Conservation (phyloP, 2,797 vertebrate genomes). For the Lithobates pipiens region DNA sequence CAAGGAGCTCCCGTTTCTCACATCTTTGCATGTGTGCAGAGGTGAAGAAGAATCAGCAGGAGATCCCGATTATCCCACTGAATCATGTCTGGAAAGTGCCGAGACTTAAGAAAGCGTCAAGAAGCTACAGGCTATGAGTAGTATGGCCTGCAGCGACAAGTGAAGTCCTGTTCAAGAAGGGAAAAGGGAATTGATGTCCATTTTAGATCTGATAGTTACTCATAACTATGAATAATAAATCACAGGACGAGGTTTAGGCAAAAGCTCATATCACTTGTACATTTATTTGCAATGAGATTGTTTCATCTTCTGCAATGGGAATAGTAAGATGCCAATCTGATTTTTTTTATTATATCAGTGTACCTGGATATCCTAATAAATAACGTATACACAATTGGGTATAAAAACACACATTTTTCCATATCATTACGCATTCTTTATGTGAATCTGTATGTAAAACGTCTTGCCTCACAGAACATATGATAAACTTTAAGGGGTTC, state of each 20-base stretch:
- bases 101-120: constrained; percentile 2
- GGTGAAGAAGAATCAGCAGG: background rate
- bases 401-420: no score
- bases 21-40: background rate
- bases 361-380: background rate
- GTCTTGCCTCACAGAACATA: background rate
- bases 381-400: no score
- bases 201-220: constrained; percentile 16
- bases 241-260: constrained; percentile 4
- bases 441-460: background rate
- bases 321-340: background rate
- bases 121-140: constrained; percentile 14
- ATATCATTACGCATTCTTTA: no score
- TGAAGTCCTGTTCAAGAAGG: background rate
- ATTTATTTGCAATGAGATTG: constrained; percentile 12
- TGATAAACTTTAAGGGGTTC: no score
- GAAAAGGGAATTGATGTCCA: constrained; percentile 21
- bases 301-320: background rate
- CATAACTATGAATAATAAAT: constrained; percentile 30
- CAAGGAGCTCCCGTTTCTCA: background rate
- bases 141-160: constrained; percentile 37
- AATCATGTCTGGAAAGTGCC: background rate
- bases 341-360: background rate
- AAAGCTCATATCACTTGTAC: background rate
- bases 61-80: background rate